Conservation (phyloP, 2,888 invertebrate species). For the Hemicrepidius hirtus region DNA sequence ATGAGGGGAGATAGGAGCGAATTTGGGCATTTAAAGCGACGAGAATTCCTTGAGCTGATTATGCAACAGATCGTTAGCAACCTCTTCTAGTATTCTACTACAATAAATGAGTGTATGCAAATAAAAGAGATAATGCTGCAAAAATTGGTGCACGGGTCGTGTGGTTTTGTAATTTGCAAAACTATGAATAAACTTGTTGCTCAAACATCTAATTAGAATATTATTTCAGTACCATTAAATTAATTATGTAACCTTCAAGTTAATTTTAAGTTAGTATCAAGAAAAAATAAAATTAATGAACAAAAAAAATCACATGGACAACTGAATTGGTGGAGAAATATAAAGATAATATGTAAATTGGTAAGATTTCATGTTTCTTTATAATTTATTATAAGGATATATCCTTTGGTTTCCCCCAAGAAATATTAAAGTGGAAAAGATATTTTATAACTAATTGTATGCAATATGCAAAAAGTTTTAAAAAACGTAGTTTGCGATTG, state of each 20-base stretch:
- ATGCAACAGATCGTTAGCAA: not conserved
- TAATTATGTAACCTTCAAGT: slow-evolving; percentile 2
- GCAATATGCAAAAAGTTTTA: too few relatives aligned
- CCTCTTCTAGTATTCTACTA: not conserved
- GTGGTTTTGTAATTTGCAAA: not conserved
- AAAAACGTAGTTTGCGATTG: too few relatives aligned
- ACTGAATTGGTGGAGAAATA: too few relatives aligned
- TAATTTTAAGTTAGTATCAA: not conserved
- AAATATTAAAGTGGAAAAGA: too few relatives aligned
- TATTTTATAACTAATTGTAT: too few relatives aligned
- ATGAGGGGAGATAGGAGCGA: slow-evolving; percentile 17
- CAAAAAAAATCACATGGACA: not conserved
- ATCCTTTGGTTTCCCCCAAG: too few relatives aligned
- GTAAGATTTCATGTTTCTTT: too few relatives aligned
- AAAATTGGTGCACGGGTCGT: not conserved
- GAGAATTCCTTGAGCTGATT: slow-evolving; percentile 20
- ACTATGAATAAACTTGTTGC: not conserved
- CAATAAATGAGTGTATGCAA: not conserved
- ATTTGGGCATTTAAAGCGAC: slow-evolving; percentile 14
- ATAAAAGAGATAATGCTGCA: slow-evolving; percentile 8
- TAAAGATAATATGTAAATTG: too few relatives aligned
- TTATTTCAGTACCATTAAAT: not conserved
- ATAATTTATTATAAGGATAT: too few relatives aligned
- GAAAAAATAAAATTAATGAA: not conserved
- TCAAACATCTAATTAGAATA: slow-evolving; percentile 13